These are phyloP conservation scores for Pseudois nayaur DNA, from an alignment of 2,113 vertebrate genomes.

Conservation along the genomic window DNA sequence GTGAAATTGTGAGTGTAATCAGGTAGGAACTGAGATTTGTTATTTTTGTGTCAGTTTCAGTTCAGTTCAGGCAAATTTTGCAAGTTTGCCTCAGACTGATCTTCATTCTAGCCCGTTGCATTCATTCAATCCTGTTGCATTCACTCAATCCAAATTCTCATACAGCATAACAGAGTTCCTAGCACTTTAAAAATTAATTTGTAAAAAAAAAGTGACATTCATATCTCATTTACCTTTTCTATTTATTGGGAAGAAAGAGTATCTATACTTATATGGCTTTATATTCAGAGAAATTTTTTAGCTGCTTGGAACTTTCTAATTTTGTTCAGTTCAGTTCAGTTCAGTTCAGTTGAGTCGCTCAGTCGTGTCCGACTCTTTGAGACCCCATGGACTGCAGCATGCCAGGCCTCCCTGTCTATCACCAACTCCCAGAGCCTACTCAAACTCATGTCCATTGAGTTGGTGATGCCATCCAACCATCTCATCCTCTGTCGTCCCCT, in stretches of 20 bases:
- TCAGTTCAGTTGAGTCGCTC: not conserved
- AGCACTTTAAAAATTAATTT: not conserved
- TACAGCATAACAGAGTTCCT: not conserved
- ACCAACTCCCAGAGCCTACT: not conserved
- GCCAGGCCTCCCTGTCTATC: not conserved
- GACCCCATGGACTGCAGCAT: not conserved
- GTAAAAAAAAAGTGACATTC: not conserved
- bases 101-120: not conserved
- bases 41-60: constrained; percentile 29
- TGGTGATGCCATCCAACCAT: not conserved
- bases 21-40: not conserved
- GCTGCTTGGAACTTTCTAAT: not conserved
- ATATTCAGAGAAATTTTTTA: not conserved
- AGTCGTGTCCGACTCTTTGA: not conserved
- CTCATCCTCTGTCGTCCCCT: not conserved
- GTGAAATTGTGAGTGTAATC: not conserved
- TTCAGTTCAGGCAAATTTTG: not conserved
- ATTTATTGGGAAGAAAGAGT: not conserved
- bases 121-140: not conserved
- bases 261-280: not conserved
- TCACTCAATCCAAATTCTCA: not conserved
- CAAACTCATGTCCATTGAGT: not conserved
- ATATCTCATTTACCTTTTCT: not conserved
- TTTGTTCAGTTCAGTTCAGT: not conserved
- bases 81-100: not conserved